Evolutionary conservation across 1,140 invertebrate genomes (phyloP).

Genomic region (Lordiphosa clarofinis): DNA sequence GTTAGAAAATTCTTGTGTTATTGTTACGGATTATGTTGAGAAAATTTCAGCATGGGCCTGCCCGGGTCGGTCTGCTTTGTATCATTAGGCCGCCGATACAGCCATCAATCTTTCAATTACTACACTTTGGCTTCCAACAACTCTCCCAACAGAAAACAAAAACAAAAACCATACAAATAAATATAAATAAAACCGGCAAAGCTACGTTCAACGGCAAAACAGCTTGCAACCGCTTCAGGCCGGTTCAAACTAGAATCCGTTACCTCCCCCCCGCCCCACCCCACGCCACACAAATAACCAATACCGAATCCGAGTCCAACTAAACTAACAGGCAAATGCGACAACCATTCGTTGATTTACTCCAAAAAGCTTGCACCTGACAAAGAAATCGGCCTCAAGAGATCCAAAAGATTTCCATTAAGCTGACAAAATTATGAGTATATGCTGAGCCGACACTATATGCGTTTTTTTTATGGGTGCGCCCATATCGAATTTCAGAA

Average conservation of each 20-base stretch:
- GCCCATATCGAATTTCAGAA: background rate
- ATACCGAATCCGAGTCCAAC: constrained; percentile 23
- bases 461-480: no score
- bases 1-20: background rate
- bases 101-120: constrained; percentile 66
- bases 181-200: constrained; percentile 58
- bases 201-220: constrained; percentile 25
- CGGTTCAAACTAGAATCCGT: constrained; percentile 70
- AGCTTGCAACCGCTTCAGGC: constrained; percentile 58
- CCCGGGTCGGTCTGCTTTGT: constrained; percentile 41
- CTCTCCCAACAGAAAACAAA: constrained; percentile 19
- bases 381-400: constrained; percentile 22
- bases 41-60: constrained; percentile 13
- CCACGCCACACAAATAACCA: constrained; percentile 4
- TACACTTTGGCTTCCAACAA: constrained; percentile 10
- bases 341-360: constrained; percentile 42
- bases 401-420: constrained; percentile 8
- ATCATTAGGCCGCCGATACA: constrained; percentile 44
- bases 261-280: constrained; percentile 21
- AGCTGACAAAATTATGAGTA: constrained; percentile 21
- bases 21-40: background rate
- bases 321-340: constrained; percentile 36
- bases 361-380: constrained; percentile 18
- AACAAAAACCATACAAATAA: constrained; percentile 30
- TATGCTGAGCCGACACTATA: background rate